A percentile compares a stretch with the other conserved stretches of the same genome.
phyloP scores from a whole-genome alignment of 2,888 invertebrate genomes.

The Polymixis flavicincta region DNA sequence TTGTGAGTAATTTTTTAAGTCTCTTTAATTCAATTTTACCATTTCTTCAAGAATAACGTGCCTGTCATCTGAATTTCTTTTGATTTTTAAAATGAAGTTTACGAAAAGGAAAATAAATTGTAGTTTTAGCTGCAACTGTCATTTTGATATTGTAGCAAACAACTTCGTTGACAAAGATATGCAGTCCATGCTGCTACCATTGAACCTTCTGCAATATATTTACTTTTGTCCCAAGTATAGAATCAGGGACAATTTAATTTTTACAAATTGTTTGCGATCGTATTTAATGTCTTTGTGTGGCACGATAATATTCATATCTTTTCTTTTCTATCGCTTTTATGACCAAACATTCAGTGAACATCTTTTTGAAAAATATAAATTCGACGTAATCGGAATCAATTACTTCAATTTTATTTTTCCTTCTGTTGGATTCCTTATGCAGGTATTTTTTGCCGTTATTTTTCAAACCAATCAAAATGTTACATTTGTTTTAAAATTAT shows the following conservation, averaged over 20 bases:
- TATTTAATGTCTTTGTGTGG: constrained; percentile 15
- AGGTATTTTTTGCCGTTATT: neutral
- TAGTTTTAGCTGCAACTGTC: neutral
- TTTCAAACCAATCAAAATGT: constrained; percentile 4
- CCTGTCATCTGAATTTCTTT: too few species aligned
- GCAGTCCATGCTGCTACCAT: constrained; percentile 24
- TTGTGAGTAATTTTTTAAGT: too few species aligned
- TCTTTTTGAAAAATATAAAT: neutral
- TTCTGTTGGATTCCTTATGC: neutral
- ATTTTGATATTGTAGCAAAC: neutral
- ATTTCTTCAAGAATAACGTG: too few species aligned
- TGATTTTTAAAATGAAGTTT: neutral
- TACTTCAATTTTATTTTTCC: neutral
- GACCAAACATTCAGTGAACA: neutral
- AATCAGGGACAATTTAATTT: constrained; percentile 15
- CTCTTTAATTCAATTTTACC: too few species aligned
- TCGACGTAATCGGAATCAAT: neutral
- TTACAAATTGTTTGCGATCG: neutral
- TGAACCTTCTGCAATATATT: constrained; percentile 12
- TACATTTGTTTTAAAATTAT: constrained; percentile 9
- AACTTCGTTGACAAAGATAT: constrained; percentile 22
- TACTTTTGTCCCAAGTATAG: constrained; percentile 11
- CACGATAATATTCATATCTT: neutral
- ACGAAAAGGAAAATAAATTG: neutral
- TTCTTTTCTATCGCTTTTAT: neutral